These are phyloP conservation scores for Gari tellinella DNA, from an alignment of 2,888 invertebrate genomes.

Conservation along the genomic window DNA sequence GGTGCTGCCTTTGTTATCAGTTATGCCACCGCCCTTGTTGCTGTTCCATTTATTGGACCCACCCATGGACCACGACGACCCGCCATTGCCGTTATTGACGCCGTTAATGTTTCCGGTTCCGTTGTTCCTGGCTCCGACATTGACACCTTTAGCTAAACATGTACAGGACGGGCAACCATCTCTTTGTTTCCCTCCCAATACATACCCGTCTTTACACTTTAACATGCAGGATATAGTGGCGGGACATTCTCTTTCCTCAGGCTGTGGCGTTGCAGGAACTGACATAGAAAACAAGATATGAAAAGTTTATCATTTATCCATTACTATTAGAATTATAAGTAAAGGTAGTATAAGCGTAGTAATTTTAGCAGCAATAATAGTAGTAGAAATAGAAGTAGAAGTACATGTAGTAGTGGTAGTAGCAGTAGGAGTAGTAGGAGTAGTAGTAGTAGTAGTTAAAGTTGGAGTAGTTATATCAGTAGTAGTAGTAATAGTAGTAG, in stretches of 20 bases:
- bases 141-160: constrained; percentile 36
- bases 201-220: constrained; percentile 54
- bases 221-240: constrained; percentile 57
- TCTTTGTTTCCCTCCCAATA: constrained; percentile 49
- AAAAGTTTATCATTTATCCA: too few relatives aligned
- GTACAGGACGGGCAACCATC: constrained; percentile 56
- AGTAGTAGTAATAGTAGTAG: too few relatives aligned
- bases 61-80: too few relatives aligned
- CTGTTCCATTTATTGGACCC: constrained; percentile 4
- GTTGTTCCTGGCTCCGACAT: not conserved
- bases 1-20: not conserved
- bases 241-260: constrained; percentile 30
- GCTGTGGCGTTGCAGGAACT: constrained; percentile 36
- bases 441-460: too few relatives aligned
- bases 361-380: too few relatives aligned
- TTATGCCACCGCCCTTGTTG: not conserved
- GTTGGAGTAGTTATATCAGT: too few relatives aligned
- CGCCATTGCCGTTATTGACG: constrained; percentile 4
- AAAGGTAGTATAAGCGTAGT: too few relatives aligned
- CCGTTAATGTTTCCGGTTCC: constrained; percentile 4
- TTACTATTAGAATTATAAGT: too few relatives aligned
- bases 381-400: too few relatives aligned
- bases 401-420: too few relatives aligned
- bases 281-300: too few relatives aligned
- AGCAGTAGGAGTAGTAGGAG: too few relatives aligned